Percentiles rank a stretch among this genome's conserved stretches.
These are phyloP conservation scores for Drosophila triauraria DNA, from an alignment of 1,140 invertebrate genomes.

Conservation along the genomic window DNA sequence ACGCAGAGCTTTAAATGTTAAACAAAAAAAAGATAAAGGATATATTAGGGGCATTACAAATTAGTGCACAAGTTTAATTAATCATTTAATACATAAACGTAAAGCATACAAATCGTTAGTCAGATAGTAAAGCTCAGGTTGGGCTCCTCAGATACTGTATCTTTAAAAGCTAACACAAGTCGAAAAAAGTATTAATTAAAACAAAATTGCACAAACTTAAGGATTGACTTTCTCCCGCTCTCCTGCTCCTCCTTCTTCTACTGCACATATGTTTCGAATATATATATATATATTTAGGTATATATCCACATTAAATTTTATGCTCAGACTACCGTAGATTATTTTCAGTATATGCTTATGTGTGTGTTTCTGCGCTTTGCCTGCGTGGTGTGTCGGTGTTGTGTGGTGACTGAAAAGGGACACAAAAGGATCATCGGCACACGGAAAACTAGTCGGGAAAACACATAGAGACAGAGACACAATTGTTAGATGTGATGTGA, in stretches of 20 bases:
- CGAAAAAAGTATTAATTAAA: slow-evolving; percentile 6
- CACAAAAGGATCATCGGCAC: slow-evolving; percentile 14
- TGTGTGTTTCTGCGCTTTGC: slow-evolving; percentile 23
- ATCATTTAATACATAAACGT: slow-evolving; percentile 42
- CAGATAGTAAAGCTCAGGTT: slow-evolving; percentile 57
- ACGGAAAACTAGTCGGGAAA: slow-evolving; percentile 24
- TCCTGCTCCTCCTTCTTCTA: slow-evolving; percentile 13
- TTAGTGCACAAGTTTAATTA: slow-evolving; percentile 36
- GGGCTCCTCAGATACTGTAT: slow-evolving; percentile 44
- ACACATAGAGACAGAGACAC: slow-evolving; percentile 31
- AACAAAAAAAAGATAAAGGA: slow-evolving; percentile 3
- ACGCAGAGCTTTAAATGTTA: background rate
- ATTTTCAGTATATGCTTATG: slow-evolving; percentile 69
- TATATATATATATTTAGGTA: slow-evolving; percentile 45
- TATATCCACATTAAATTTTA: slow-evolving; percentile 71
- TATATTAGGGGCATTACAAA: slow-evolving; percentile 30
- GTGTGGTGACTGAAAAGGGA: slow-evolving; percentile 30
- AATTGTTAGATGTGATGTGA: slow-evolving; percentile 51
- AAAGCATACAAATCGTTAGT: slow-evolving; percentile 56
- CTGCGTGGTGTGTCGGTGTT: slow-evolving; percentile 9
- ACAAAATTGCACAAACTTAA: slow-evolving; percentile 41
- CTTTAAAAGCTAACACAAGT: slow-evolving; percentile 31
- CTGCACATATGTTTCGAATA: slow-evolving; percentile 57
- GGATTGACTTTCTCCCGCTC: slow-evolving; percentile 18
- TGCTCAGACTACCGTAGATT: slow-evolving; percentile 77